These are phyloP conservation scores for Dicentrarchus labrax DNA, from an alignment of 2,113 vertebrate species.

Conservation along the genomic window DNA sequence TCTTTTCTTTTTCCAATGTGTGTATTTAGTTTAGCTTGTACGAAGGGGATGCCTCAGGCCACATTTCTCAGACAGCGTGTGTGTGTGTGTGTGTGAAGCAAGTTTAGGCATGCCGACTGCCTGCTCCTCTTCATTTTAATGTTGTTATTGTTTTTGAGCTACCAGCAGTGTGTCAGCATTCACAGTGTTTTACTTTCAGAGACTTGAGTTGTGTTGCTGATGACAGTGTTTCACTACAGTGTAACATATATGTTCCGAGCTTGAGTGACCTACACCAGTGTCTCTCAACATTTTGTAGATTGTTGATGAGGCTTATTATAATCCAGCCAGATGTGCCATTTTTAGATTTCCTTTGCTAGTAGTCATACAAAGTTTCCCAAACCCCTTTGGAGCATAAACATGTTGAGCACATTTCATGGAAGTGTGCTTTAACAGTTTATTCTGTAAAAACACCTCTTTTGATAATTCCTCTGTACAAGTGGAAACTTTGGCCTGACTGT, in stretches of 20 bases:
- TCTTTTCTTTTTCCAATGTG: constrained; percentile 12
- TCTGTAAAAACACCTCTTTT: neutral
- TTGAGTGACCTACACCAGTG: neutral
- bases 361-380: neutral
- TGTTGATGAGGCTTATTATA: neutral
- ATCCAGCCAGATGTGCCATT: neutral
- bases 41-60: constrained; percentile 20
- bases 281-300: neutral
- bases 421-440: neutral
- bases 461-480: neutral
- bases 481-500: neutral
- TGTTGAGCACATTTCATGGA: neutral
- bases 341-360: neutral
- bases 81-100: constrained; percentile 28
- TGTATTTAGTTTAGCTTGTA: constrained; percentile 16
- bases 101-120: constrained; percentile 54
- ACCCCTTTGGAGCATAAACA: neutral
- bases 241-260: neutral
- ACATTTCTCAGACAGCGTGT: constrained; percentile 36
- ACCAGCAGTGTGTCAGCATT: constrained; percentile 23
- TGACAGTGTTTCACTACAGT: neutral
- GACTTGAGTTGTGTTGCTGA: neutral
- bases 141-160: constrained; percentile 40
- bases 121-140: constrained; percentile 20
- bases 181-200: constrained; percentile 3